Percentiles rank a stretch among this genome's conserved stretches.
These are phyloP conservation scores for Alauda arvensis DNA, from an alignment of 2,797 vertebrate species.

Conservation along the genomic window DNA sequence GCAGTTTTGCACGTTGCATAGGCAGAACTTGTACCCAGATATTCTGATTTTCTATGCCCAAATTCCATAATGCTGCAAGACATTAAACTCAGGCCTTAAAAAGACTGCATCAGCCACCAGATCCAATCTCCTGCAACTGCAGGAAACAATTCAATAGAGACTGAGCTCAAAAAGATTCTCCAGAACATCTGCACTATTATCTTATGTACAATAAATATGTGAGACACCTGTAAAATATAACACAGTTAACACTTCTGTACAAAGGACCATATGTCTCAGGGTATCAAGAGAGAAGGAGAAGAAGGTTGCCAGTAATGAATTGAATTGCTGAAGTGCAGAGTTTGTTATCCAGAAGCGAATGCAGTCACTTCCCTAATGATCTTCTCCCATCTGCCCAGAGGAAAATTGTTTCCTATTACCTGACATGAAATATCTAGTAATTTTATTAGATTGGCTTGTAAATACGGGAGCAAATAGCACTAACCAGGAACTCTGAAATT, in stretches of 20 bases:
- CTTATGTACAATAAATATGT: neutral
- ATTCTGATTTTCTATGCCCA: neutral
- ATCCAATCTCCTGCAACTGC: neutral
- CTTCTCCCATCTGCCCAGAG: neutral
- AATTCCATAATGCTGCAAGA: neutral
- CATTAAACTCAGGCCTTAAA: neutral
- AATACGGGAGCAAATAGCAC: neutral
- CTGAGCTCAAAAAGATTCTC: neutral
- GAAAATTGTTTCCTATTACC: constrained; percentile 43
- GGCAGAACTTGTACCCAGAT: neutral
- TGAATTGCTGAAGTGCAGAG: neutral
- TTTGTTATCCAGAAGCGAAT: constrained; percentile 16
- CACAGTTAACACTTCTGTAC: neutral
- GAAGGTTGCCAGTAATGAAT: neutral
- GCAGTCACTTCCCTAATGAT: constrained; percentile 28
- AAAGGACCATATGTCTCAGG: neutral
- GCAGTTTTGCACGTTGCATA: neutral
- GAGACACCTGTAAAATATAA: neutral
- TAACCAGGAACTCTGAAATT: neutral
- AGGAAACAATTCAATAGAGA: neutral
- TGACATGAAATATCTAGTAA: constrained; percentile 27
- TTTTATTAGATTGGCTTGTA: constrained; percentile 2
- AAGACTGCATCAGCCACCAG: neutral
- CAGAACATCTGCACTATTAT: neutral
- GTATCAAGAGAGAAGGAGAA: neutral